A percentile compares a stretch with the other conserved stretches of the same genome.
Evolutionary conservation across 2,113 vertebrate species (phyloP).

Genomic region (Myotis lucifugus): DNA sequence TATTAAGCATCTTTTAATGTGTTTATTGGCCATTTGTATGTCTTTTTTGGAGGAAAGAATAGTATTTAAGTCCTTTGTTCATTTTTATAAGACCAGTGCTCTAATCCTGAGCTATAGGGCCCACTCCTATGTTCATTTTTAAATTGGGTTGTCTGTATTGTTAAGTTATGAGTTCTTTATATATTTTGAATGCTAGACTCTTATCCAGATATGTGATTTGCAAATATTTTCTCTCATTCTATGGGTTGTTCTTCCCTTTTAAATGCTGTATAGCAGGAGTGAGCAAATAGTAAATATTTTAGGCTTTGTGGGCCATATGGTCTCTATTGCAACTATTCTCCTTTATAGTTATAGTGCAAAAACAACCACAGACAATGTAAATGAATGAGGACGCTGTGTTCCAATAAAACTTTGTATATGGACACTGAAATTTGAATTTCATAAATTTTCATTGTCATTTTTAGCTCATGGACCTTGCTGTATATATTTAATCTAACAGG

Average conservation of each 20-base stretch:
- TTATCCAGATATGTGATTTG: neutral
- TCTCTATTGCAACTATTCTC: neutral
- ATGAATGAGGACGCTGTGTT: neutral
- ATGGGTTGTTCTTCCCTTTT: neutral
- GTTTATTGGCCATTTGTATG: neutral
- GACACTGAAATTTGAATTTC: neutral
- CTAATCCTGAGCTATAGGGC: too few relatives aligned
- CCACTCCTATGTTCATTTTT: neutral
- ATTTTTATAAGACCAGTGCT: neutral
- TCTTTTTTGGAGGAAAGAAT: neutral
- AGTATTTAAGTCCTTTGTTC: neutral
- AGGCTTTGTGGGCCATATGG: neutral
- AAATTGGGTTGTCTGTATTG: neutral
- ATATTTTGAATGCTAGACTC: neutral
- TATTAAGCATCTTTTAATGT: neutral
- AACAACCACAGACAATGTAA: neutral
- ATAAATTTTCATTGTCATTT: neutral
- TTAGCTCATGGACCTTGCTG: neutral
- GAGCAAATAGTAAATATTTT: conserved; percentile 13
- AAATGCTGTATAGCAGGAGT: neutral
- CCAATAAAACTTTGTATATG: neutral
- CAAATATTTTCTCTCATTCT: conserved; percentile 6
- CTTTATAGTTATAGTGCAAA: neutral
- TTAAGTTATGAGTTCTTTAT: neutral
- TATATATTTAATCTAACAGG: neutral